These are phyloP conservation scores for Lacanobia wlatinum DNA, from an alignment of 2,888 invertebrate species.

Conservation along the genomic window DNA sequence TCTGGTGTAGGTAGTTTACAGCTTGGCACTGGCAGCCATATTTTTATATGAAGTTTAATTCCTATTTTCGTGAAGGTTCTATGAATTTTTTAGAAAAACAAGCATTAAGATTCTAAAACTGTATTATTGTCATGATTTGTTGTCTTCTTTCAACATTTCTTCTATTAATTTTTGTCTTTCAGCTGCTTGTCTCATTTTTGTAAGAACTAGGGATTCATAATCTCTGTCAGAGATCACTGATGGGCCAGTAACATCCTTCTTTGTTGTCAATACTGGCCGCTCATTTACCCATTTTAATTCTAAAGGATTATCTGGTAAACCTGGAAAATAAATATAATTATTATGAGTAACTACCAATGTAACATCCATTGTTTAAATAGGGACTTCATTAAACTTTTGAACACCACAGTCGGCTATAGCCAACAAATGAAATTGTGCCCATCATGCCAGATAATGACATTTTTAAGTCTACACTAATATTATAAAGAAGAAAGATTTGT, in stretches of 20 bases:
- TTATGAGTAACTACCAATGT: too few species aligned
- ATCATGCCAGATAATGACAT: too few species aligned
- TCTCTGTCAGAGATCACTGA: constrained; percentile 92
- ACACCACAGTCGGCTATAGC: too few species aligned
- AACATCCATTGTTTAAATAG: neutral
- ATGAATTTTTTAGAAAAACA: neutral
- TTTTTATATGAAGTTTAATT: neutral
- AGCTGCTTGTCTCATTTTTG: constrained; percentile 95
- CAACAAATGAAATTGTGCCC: too few species aligned
- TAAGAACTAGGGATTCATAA: constrained; percentile 95
- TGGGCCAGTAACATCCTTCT: constrained; percentile 75
- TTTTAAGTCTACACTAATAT: too few species aligned
- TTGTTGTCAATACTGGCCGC: constrained; percentile 82
- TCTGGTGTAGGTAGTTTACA: neutral
- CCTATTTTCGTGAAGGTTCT: too few species aligned
- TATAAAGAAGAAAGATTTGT: too few species aligned
- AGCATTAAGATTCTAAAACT: neutral
- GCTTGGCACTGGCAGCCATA: neutral
- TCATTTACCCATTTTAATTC: constrained; percentile 93
- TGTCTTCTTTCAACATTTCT: constrained; percentile 92
- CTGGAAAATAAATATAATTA: constrained; percentile 76
- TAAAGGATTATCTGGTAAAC: constrained; percentile 93
- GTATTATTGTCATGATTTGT: constrained; percentile 50
- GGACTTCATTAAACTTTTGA: neutral
- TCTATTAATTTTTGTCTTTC: constrained; percentile 95